Base-by-base conservation (phyloP, 2,888 invertebrate species). In the Calliopum simillimum region DNA sequence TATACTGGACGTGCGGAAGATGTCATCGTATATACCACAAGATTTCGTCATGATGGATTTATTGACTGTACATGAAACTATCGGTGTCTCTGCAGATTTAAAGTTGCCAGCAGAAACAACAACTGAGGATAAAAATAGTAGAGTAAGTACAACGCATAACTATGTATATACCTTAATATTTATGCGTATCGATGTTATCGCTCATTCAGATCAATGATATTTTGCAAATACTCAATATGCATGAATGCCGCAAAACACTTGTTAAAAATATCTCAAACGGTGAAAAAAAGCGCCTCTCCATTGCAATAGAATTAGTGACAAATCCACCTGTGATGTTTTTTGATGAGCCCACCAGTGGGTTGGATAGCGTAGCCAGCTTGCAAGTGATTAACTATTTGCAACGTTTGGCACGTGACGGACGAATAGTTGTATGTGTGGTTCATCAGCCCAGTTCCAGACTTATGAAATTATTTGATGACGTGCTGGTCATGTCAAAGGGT, bases 261-360 rank as follows among this genome's bases (percentile, higher is more conserved):
- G 92, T 94, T 0, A 87, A 87, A 3, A 87, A 89, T 58, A 87
- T 97, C 61, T 96, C 96, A 3, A 97, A 97, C 2, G 97, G 97
- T 1, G 94, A 97, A 86, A 91, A 91, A 78, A 97, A 97, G 86
- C 89, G 97, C 76, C 88, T 97, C 43, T 93, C 96, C 1, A 95
- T 97, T 71, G 97, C 95, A 19, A 87, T 96, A 71, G 97, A 97
- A 87, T 88, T 97, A 75, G 90, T 97, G 76, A 95, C 92, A 81
- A 96, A 97, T 86, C 97, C 97, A 1, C 94, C 95, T 2, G 90
- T 97, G 59, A 94, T 97, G 93, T 96, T 97, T 85, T 92, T 97
- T 76, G 97, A 97, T 85, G 97, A 97, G 86, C 97, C 97, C 12
- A 97, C 96, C 81, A 94, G 94, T 83, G 94, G 94, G 33, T 83